Base-by-base conservation (phyloP, 53 echinoderm and acorn worm genomes). In the Patiria pectinifera region DNA sequence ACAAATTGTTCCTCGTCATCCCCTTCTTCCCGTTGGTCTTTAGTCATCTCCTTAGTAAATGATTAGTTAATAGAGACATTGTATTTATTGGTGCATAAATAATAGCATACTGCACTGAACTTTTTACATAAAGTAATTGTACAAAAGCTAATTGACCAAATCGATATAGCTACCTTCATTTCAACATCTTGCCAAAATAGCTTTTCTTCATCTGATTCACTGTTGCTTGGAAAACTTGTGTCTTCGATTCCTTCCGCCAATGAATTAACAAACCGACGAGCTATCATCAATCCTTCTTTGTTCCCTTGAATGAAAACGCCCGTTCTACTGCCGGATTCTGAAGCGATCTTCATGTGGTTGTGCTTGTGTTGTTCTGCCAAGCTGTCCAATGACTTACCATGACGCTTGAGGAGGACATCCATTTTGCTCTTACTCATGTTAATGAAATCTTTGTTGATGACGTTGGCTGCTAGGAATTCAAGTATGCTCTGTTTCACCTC, bases 1-100 rank as follows among this genome's bases (percentile, higher is more conserved):
- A 93, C 23, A 19, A 63, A 24, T 15, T 82, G 80, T 18, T 84
- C 91, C 19, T 91, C 91, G 7, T 91, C 84, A 12, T 71, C 83
- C 19, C 48, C 25, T 6, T 91, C 80, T 45, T 45, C 45, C 66
- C 8, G 6, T 53, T 53, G 53, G 6, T 53, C 53, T 8, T 53
- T 35, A 35, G 35, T 1, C 35, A 35, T 35, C 35, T 35, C 35
- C 35, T 35, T 35, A 35, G 35, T 35, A 35, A 35, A 35, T 35
- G 35, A 1, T 35, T 35, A 35, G 1, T 0, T 35, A 35, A 35
- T 35, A 35, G 35, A 35, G 35, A 35, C 1, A 0, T 35, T 35
- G 35, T 35, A 0, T 35, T 35, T 35, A 35, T 0, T 35, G 35
- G 35, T 35, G 35, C 35, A 35, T 35, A 35, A 35, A 35, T 35